Evolutionary conservation across 2,888 invertebrate genomes (phyloP).

Genomic region (Sarcophaga variegata): DNA sequence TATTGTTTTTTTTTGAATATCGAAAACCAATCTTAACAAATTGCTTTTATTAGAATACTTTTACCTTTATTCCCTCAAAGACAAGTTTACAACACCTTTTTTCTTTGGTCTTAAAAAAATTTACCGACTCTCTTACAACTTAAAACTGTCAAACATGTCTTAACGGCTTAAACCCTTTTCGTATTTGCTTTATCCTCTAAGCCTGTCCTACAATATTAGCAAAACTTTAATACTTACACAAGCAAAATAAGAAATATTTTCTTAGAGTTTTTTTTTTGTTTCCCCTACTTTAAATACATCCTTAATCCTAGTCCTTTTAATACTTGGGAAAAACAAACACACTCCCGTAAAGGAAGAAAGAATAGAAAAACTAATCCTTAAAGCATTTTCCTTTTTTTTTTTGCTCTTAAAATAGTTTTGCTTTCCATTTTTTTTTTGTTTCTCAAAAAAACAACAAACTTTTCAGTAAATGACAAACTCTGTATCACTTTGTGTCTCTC

Average conservation of each 20-base stretch:
- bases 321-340: slow-evolving; percentile 4
- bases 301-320: slow-evolving; percentile 40
- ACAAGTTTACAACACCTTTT: neutral
- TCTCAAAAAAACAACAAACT: slow-evolving; percentile 18
- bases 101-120: neutral
- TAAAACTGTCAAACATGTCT: slow-evolving; percentile 34
- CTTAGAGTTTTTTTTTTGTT: neutral
- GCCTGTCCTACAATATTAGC: slow-evolving; percentile 51
- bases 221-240: slow-evolving; percentile 10
- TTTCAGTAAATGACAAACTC: slow-evolving; percentile 41
- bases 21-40: neutral
- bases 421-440: slow-evolving; percentile 18
- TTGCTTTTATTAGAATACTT: neutral
- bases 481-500: neutral
- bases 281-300: neutral
- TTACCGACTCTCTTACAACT: slow-evolving; percentile 13
- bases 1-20: neutral
- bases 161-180: slow-evolving; percentile 30
- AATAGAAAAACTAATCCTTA: neutral
- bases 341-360: neutral
- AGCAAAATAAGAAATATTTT: slow-evolving; percentile 12
- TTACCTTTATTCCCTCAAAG: neutral
- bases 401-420: neutral
- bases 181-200: slow-evolving; percentile 18
- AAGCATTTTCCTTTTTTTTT: neutral